These are phyloP conservation scores for Clarias fuscus DNA, from an alignment of 2,797 vertebrate species.

Conservation along the genomic window DNA sequence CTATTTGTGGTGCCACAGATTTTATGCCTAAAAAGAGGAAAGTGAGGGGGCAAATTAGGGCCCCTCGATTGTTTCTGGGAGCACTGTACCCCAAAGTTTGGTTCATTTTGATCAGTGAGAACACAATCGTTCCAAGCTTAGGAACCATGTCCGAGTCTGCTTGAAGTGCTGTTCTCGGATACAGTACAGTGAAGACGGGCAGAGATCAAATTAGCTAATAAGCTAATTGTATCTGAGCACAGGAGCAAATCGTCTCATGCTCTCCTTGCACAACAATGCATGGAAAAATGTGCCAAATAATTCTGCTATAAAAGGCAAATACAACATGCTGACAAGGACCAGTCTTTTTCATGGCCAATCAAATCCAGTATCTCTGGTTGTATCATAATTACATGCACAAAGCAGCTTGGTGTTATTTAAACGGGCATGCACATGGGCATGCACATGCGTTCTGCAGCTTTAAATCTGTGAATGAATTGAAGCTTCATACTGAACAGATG, in stretches of 20 bases:
- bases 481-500: conserved; percentile 28
- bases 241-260: neutral
- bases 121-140: too few species aligned
- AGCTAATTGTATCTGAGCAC: too few species aligned
- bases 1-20: neutral
- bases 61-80: too few species aligned
- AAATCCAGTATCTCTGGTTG: neutral
- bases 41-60: neutral
- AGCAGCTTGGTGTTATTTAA: conserved; percentile 6
- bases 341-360: neutral
- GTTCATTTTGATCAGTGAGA: too few species aligned
- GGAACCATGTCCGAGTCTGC: too few species aligned
- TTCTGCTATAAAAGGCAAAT: neutral
- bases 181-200: too few species aligned
- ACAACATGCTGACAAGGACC: neutral
- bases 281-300: neutral
- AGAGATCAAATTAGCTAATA: too few species aligned
- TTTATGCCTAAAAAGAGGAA: neutral
- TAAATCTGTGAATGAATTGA: conserved; percentile 13
- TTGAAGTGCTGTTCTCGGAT: too few species aligned
- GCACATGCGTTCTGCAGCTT: neutral
- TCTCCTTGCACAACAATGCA: neutral
- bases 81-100: too few species aligned
- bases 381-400: neutral
- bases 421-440: neutral